Base-by-base conservation (phyloP, 30 jellyfish, hydroid and myxozoan genomes). In the Catostylus mosaicus region DNA sequence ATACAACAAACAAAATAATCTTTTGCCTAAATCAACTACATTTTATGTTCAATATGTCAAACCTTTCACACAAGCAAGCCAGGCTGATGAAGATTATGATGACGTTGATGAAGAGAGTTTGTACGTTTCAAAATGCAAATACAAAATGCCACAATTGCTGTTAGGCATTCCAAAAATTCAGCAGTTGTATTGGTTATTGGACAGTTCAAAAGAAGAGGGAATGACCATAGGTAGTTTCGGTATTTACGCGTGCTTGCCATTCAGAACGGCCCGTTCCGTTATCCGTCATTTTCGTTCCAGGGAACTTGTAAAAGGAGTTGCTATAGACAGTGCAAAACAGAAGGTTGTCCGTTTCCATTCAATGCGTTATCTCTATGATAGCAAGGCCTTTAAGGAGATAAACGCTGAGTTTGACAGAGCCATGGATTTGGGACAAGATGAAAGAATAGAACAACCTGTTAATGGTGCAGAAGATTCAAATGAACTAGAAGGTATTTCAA, bases 161-260 rank as follows among this genome's bases (percentile, higher is more conserved):
- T 36, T 27, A 30, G 97, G 85, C 26, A 82, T 84, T 59, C 87
- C 89, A 10, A 50, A 76, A 6, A 82, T 74, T 30, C 96, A 78
- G 33, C 97, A 90, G 64, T 75, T 87, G 50, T 75, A 80, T 40
- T 77, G 90, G 84, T 67, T 90, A n/a, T 32, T 90, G 5, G 79
- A 74, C 3, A 87, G 93, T 18, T 33, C 77, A 1, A 46, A 74
- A 52, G 93, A 77, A 5, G 51, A 61, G 22, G 96, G 97, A 16
- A 75, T 83, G 78, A 82, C 96, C 7, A 56, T 83, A 69, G 69
- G 83, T 50, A 87, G 78, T 56, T 72, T 83, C 20, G 96, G 96
- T 1, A 83, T 87, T 23, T 26, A 74, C 3, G 34, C 73, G 37
- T 90, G 97, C 63, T 60, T 90, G 29, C 97, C 97, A 3, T 73